A percentile compares a stretch with the other conserved stretches of the same genome.
Conservation (phyloP, 1,140 invertebrate species). For the Halesus radiatus region DNA sequence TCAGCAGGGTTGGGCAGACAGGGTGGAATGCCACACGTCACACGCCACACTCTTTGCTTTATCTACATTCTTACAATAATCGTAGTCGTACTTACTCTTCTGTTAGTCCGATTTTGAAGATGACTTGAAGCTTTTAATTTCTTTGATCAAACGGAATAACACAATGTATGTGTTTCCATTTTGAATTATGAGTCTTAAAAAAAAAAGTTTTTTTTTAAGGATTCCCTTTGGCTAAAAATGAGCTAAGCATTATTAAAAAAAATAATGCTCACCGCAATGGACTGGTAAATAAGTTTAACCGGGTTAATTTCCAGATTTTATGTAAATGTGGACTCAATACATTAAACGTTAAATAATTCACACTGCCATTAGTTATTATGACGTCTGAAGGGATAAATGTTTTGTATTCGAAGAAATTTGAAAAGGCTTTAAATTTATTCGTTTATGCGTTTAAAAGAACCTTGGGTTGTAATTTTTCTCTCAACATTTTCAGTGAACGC, state of each 20-base stretch:
- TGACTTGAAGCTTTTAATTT: no score
- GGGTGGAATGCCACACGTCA: no score
- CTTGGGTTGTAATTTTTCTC: background rate
- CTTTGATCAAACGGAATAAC: no score
- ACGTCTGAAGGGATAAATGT: background rate
- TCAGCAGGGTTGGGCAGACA: no score
- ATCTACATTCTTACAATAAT: no score
- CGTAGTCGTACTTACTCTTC: no score
- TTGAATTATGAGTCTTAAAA: no score
- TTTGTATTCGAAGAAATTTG: background rate
- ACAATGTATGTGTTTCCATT: no score
- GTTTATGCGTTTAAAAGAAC: background rate
- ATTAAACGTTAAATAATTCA: background rate
- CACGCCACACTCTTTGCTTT: no score
- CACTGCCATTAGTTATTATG: background rate
- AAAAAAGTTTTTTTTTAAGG: no score
- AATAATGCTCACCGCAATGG: constrained; percentile 45
- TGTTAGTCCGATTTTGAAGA: no score
- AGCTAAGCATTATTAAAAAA: constrained; percentile 12
- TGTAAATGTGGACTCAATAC: background rate
- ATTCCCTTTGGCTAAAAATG: no score
- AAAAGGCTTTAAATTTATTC: background rate
- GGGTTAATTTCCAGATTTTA: background rate
- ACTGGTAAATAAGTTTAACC: constrained; percentile 8
- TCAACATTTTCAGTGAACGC: background rate